Base-by-base conservation (phyloP, 2,888 invertebrate species). In the Andrena flavipes region DNA sequence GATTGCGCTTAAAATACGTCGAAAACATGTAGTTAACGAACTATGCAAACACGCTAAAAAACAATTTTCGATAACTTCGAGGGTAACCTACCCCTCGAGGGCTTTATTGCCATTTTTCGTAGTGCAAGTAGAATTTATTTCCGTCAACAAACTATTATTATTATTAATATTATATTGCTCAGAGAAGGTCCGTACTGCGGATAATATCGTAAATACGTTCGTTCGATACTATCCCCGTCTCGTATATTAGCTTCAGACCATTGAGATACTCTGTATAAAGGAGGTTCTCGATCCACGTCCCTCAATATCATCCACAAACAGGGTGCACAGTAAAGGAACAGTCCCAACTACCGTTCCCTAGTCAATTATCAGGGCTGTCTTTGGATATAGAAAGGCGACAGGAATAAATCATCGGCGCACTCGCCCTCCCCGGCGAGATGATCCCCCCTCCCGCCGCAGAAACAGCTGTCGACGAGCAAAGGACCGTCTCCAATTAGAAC, bases 401-500 rank as follows among this genome's bases (percentile, higher is more conserved):
- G 10, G 35, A 69, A 76, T 76, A 64, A 79, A 70, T 60, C 64
- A 64, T 56, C 20, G 8, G 20, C 62, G 23, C 20, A 30, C 30
- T 35, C 16, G 20, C n/a, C 13, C 23, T 26, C 35, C 35, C 10
- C 63, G 20, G 70, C 5, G 33, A 64, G 71, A 35, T 60, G 26
- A 26, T 2, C 26, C 6, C 20, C 10, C 1, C 20, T 54, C 6
- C 16, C 10, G 4, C 20, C 8, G 30, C 20, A 20, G 59, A 71
- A 67, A 63, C 49, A 26, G 51, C 77, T 30, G 70, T 51, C 65
- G 30, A 26, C 26, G 16, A 56, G 20, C 51, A 33, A 33, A 77
- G 48, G 26, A 16, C 56, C 33, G 5, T 10, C 62, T 71, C 65
- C 71, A 80, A 80, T 80, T 80, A 79, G 35, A 56, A 56, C 3